A percentile compares a stretch with the other conserved stretches of the same genome.
phyloP scores from a whole-genome alignment of 2,797 vertebrate genomes.

The Melanogrammus aeglefinus region DNA sequence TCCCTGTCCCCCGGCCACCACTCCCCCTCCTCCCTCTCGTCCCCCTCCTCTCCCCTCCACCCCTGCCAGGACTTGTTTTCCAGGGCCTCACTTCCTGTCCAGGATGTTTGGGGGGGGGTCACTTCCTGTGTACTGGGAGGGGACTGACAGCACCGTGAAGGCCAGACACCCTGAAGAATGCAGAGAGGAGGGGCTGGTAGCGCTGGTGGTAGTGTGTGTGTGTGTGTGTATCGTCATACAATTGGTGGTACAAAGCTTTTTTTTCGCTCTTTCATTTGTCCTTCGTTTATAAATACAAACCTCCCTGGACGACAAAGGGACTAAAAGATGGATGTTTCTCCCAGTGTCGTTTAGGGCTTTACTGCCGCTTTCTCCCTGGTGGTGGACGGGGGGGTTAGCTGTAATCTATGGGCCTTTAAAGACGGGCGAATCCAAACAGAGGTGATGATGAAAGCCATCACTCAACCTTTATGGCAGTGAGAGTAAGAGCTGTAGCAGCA shows the following conservation, averaged over 20 bases:
- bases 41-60: slow-evolving; percentile 36
- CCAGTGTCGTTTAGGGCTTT: background rate
- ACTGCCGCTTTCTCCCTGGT: background rate
- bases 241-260: too few relatives aligned
- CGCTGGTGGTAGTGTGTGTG: slow-evolving; percentile 35
- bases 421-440: slow-evolving; percentile 39
- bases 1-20: too few relatives aligned
- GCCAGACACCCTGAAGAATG: slow-evolving; percentile 73
- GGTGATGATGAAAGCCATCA: slow-evolving; percentile 59
- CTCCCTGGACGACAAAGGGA: background rate
- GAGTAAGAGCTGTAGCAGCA: background rate
- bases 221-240: background rate
- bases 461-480: slow-evolving; percentile 38
- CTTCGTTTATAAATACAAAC: background rate
- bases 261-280: background rate
- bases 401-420: slow-evolving; percentile 64
- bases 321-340: background rate
- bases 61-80: slow-evolving; percentile 69
- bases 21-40: background rate
- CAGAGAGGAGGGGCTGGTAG: slow-evolving; percentile 49
- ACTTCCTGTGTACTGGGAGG: slow-evolving; percentile 80
- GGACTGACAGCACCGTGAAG: slow-evolving; percentile 79
- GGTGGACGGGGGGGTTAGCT: slow-evolving; percentile 26
- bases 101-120: slow-evolving; percentile 80
- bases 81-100: slow-evolving; percentile 74